Evolutionary conservation across 2,888 invertebrate species (phyloP), one percentile per base, ranked within the genome.

Genomic region (Nomada lathburiana): DNA sequence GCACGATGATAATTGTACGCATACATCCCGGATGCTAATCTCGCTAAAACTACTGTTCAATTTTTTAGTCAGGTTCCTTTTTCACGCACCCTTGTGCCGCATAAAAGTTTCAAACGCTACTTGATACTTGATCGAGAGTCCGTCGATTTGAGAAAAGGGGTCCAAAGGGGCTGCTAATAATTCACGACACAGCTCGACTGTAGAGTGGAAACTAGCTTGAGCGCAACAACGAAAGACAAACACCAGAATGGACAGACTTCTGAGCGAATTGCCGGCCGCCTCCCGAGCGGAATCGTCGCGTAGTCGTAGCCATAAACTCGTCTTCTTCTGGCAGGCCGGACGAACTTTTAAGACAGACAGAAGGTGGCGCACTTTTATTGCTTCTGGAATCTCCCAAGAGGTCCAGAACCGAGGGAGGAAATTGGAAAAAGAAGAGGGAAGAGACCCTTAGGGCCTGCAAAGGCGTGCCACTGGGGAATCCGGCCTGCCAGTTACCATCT

Each of bases 311-410:
- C 71, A 80, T 86, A 87, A 86, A 86, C 82, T 86, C 78, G 87
- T 82, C 82, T 75, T 44, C 42, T 20, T 70, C 23, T 78, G 74
- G 60, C 80, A 78, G 77, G 73, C 68, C 18, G 76, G 71, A 57
- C 86, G 80, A 82, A 86, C 86, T 87, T 87, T 83, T 84, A 83
- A 88, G 86, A 82, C 78, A 80, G 77, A 86, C 84, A 82, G 80
- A 87, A 85, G 86, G 83, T 72, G 76, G 77, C 76, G 76, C 73
- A 80, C 81, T 87, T 87, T 87, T 88, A 87, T 88, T 86, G 86
- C 84, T 36, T 26, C 47, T 44, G 57, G 71, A 76, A 63, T 81
- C 74, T 77, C 85, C 79, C 76, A 23, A 60, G 87, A 36, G 73
- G 62, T 73, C 42, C 71, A 57, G 64, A 60, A 55, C 69, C 68